Evolutionary conservation across 2,113 vertebrate species (phyloP).

Genomic region (Notarius lentiginosus): DNA sequence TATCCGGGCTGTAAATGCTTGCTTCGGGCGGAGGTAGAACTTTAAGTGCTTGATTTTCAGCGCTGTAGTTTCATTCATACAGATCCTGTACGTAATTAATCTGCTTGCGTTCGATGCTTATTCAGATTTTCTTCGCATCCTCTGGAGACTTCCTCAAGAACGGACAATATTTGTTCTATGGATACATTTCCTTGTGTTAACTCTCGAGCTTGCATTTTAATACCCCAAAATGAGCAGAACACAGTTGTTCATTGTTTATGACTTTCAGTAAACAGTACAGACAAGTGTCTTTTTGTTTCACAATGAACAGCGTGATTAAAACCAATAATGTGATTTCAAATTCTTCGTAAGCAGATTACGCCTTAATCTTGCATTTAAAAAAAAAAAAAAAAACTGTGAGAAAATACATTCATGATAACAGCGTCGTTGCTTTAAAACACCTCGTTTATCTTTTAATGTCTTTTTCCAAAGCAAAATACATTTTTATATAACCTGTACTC

Average conservation of each 20-base stretch:
- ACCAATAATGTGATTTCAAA: not conserved
- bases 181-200: not conserved
- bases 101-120: not conserved
- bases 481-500: not conserved
- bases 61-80: not conserved
- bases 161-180: no score
- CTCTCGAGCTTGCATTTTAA: not conserved
- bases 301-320: conserved; percentile 32
- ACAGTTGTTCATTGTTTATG: conserved; percentile 29
- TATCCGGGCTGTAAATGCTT: not conserved
- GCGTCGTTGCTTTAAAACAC: not conserved
- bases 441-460: not conserved
- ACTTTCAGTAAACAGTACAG: conserved; percentile 3
- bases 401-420: not conserved
- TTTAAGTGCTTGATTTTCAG: no score
- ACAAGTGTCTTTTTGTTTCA: conserved; percentile 48
- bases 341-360: conserved; percentile 64
- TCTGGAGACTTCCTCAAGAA: not conserved
- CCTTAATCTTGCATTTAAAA: conserved; percentile 39
- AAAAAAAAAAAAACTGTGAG: conserved; percentile 36
- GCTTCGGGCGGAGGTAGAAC: not conserved
- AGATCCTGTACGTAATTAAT: not conserved
- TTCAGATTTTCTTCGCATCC: not conserved
- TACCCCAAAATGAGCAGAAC: not conserved
- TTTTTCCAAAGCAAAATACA: not conserved